Evolutionary conservation across 2,888 invertebrate species (phyloP).

Genomic region (Ochropleura plecta): DNA sequence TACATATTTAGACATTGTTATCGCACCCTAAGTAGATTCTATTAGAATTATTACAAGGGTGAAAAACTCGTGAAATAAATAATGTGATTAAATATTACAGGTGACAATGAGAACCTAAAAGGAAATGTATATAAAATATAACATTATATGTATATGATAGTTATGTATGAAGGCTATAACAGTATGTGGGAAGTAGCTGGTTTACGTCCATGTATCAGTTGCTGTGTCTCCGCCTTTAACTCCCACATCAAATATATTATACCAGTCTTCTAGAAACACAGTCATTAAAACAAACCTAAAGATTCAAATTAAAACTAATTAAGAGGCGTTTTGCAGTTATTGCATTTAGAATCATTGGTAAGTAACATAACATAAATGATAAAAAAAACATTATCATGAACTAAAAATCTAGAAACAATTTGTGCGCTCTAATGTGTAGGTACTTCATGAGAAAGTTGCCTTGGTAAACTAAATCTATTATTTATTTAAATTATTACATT

Average conservation of each 20-base stretch:
- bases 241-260: constrained; percentile 1
- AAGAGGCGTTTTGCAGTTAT: constrained; percentile 44
- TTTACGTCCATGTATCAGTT: constrained; percentile 17
- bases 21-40: constrained; percentile 18
- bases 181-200: constrained; percentile 19
- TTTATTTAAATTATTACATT: constrained; percentile 38
- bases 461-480: constrained; percentile 51
- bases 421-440: constrained; percentile 53
- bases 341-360: constrained; percentile 57
- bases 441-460: constrained; percentile 60
- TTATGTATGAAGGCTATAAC: constrained; percentile 18
- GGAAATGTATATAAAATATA: constrained; percentile 44
- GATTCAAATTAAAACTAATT: constrained; percentile 44
- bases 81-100: constrained; percentile 55
- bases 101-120: constrained; percentile 41
- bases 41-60: constrained; percentile 30
- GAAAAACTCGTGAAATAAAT: constrained; percentile 51
- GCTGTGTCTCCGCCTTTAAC: constrained; percentile 7
- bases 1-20: constrained; percentile 46
- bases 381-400: constrained; percentile 41
- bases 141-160: constrained; percentile 26
- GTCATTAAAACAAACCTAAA: constrained; percentile 36
- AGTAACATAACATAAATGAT: constrained; percentile 44
- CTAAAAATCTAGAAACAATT: constrained; percentile 58
- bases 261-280: constrained; percentile 33